Evolutionary conservation across 2,888 invertebrate genomes (phyloP).

Genomic region (Steinernema scapterisci): DNA sequence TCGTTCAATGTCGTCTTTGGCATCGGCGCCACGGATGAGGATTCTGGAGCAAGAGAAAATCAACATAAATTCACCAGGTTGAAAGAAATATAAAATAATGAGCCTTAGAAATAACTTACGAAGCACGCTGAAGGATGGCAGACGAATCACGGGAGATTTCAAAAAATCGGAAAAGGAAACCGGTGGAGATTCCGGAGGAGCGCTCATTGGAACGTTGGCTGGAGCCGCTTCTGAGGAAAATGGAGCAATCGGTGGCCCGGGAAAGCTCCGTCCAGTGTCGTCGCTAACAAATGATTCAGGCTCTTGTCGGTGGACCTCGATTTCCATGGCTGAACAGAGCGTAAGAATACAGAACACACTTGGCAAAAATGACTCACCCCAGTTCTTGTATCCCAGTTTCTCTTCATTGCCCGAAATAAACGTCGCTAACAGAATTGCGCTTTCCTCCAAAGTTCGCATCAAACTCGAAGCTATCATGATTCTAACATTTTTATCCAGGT

Average conservation of each 20-base stretch:
- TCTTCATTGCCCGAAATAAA: slow-evolving; percentile 43
- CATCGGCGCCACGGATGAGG: background rate
- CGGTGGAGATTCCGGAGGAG: slow-evolving; percentile 34
- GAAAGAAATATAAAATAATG: no score
- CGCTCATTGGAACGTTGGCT: slow-evolving; percentile 23
- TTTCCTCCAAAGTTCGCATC: slow-evolving; percentile 57
- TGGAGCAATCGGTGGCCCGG: slow-evolving; percentile 33
- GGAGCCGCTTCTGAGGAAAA: slow-evolving; percentile 12
- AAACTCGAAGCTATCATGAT: slow-evolving; percentile 41
- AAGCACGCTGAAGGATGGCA: slow-evolving; percentile 46
- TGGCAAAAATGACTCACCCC: slow-evolving; percentile 40
- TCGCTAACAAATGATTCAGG: slow-evolving; percentile 18
- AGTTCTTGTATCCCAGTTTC: slow-evolving; percentile 44
- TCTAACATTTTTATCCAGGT: slow-evolving; percentile 38
- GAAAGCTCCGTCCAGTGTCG: background rate
- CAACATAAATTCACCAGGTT: background rate
- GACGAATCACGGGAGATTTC: slow-evolving; percentile 47
- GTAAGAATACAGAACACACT: background rate
- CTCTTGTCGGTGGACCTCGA: slow-evolving; percentile 44
- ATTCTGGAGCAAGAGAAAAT: background rate
- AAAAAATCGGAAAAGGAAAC: slow-evolving; percentile 42
- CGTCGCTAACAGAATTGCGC: slow-evolving; percentile 50
- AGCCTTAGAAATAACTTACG: slow-evolving; percentile 40
- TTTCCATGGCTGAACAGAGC: slow-evolving; percentile 47
- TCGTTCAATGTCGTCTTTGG: background rate